Percentiles rank a stretch among this genome's conserved stretches.
phyloP scores from a whole-genome alignment of 1,140 invertebrate genomes.

The Coenobita brevimanus region DNA sequence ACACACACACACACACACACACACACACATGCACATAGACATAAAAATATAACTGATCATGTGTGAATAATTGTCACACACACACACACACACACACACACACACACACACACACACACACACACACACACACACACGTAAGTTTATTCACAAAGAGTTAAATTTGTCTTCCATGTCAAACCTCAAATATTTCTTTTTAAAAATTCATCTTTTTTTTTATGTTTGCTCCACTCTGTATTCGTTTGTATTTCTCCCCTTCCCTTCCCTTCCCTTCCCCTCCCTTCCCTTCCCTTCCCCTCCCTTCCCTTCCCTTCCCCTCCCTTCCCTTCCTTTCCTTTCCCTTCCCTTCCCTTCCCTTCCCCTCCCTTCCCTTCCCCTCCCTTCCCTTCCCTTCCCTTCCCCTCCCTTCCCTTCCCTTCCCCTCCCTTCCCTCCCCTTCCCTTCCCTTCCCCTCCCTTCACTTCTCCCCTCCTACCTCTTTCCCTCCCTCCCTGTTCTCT shows the following conservation, averaged over 20 bases:
- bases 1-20: conserved; percentile 21
- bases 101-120: not conserved
- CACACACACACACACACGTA: not conserved
- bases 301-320: not conserved
- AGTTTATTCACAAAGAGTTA: not conserved
- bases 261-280: not conserved
- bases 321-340: not conserved
- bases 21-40: not conserved
- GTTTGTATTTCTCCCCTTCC: not conserved
- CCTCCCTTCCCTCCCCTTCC: no score
- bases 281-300: not conserved
- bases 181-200: no score
- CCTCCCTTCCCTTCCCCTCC: no score
- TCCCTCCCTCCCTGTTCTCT: no score
- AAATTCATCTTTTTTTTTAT: no score
- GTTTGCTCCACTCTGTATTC: not conserved
- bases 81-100: no score
- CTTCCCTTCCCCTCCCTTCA: no score
- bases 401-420: no score
- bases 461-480: no score
- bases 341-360: not conserved
- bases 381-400: no score
- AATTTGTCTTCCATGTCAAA: no score
- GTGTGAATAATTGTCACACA: no score
- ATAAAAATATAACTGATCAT: not conserved